Conservation (phyloP, 2,113 vertebrate species). For the Brachyhypopomus gauderio region DNA sequence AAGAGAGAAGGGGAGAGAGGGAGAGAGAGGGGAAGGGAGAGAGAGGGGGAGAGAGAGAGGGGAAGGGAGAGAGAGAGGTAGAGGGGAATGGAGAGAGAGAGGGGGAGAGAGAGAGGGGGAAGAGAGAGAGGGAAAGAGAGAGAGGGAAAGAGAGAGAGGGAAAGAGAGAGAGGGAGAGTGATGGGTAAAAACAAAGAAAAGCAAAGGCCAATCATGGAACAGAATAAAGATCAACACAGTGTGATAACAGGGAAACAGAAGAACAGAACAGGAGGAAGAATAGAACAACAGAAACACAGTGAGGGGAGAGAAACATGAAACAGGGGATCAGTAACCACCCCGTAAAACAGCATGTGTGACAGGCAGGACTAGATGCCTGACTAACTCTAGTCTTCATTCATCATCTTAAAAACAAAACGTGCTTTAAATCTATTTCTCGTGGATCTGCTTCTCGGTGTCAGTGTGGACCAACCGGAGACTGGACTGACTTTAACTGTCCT, state of each 20-base stretch:
- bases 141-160: too few species aligned
- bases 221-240: constrained; percentile 12
- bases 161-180: too few species aligned
- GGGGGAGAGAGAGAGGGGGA: too few species aligned
- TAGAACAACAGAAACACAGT: constrained; percentile 45
- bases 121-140: too few species aligned
- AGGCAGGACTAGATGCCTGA: constrained; percentile 46
- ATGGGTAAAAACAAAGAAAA: too few species aligned
- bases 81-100: too few species aligned
- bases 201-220: neutral
- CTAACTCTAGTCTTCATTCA: neutral
- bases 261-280: constrained; percentile 21
- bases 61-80: too few species aligned
- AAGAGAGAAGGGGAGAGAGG: too few species aligned
- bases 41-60: too few species aligned
- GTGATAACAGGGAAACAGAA: constrained; percentile 24
- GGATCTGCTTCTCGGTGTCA: neutral
- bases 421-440: neutral
- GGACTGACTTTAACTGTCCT: neutral
- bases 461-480: neutral
- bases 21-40: too few species aligned
- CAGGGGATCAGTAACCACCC: constrained; percentile 74
- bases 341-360: constrained; percentile 61
- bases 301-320: constrained; percentile 57
- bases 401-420: neutral